These are phyloP conservation scores for Ommatoiulus sabulosus DNA, from an alignment of 2,888 invertebrate genomes.

Conservation along the genomic window DNA sequence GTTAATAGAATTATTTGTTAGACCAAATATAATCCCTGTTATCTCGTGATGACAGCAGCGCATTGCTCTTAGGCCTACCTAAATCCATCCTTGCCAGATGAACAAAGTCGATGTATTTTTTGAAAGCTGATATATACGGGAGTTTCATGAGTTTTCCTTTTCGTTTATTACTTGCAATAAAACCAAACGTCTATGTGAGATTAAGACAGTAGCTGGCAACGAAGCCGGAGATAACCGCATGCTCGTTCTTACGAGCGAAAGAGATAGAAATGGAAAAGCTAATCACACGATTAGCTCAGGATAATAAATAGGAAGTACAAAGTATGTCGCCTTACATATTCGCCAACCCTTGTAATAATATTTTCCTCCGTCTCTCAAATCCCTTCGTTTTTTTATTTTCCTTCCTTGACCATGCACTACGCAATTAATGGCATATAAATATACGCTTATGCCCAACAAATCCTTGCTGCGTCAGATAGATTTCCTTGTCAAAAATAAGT, in stretches of 20 bases:
- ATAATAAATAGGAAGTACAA: not conserved
- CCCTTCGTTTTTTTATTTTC: not conserved
- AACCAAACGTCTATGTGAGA: not conserved
- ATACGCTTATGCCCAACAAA: conserved; percentile 8
- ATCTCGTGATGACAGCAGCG: not conserved
- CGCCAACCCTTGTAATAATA: not conserved
- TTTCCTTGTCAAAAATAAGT: not conserved
- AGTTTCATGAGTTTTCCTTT: not conserved
- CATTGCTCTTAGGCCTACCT: not conserved
- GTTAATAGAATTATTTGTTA: not conserved
- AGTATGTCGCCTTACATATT: not conserved
- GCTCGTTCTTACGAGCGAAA: not conserved
- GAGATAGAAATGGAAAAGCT: not conserved
- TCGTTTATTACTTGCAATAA: not conserved
- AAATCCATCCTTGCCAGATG: not conserved
- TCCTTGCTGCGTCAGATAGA: conserved; percentile 19
- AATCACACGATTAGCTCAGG: not conserved
- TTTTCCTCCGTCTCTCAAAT: not conserved
- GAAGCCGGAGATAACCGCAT: not conserved
- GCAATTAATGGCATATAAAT: not conserved
- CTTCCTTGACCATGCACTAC: not conserved
- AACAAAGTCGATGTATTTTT: conserved; percentile 18
- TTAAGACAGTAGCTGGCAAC: conserved; percentile 7
- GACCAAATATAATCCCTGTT: not conserved
- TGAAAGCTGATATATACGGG: not conserved